Evolutionary conservation across 2,797 vertebrate genomes (phyloP).

Genomic region (Halcyon smyrnensis): DNA sequence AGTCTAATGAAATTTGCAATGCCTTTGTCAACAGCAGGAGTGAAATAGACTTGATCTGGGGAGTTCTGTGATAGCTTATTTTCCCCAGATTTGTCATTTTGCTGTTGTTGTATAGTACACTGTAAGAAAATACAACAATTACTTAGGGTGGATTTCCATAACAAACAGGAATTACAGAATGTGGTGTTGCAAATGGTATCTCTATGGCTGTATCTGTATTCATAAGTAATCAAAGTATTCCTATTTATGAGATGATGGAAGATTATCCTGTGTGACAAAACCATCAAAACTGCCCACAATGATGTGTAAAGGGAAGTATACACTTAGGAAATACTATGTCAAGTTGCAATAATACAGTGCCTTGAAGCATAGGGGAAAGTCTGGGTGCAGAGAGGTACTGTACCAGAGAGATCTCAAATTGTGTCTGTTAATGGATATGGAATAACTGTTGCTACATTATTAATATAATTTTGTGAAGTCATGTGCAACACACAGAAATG

Average conservation of each 20-base stretch:
- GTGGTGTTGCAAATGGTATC: not conserved
- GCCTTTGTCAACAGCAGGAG: not conserved
- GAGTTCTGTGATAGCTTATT: not conserved
- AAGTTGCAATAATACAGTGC: not conserved
- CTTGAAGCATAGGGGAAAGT: not conserved
- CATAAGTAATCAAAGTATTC: not conserved
- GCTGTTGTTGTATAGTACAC: not conserved
- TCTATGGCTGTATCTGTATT: not conserved
- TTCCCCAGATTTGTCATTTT: not conserved
- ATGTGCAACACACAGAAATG: not conserved
- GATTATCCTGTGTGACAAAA: not conserved
- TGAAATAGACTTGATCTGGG: not conserved
- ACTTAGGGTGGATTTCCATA: not conserved
- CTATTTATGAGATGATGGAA: not conserved
- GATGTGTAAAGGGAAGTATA: not conserved
- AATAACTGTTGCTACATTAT: not conserved
- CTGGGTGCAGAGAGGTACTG: not conserved
- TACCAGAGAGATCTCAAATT: not conserved
- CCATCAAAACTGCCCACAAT: not conserved
- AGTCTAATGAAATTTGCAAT: conserved; percentile 31
- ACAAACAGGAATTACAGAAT: not conserved
- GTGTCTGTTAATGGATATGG: not conserved
- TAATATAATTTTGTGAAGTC: not conserved
- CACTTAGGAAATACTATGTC: not conserved
- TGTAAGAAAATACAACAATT: not conserved